phyloP scores from a whole-genome alignment of 1,140 invertebrate species.

The Scaptomyza graminum region DNA sequence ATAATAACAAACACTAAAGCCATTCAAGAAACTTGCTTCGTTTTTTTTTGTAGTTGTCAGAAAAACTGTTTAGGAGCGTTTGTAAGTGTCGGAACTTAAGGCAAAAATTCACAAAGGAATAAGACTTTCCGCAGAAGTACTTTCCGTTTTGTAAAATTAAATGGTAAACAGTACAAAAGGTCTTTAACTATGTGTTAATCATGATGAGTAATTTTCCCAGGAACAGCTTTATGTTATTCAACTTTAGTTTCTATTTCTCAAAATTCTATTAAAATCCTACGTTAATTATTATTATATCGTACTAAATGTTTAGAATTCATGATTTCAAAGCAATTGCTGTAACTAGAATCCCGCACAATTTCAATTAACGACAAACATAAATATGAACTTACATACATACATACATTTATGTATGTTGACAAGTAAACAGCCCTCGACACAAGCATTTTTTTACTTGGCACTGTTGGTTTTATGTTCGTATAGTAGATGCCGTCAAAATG shows the following conservation, averaged over 20 bases:
- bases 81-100: neutral
- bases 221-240: too few relatives aligned
- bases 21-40: neutral
- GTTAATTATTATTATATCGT: too few relatives aligned
- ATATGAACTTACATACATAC: neutral
- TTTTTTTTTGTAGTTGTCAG: neutral
- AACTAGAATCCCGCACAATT: neutral
- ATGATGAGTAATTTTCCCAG: too few relatives aligned
- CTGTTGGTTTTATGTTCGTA: conserved; percentile 18
- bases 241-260: too few relatives aligned
- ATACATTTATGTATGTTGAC: neutral
- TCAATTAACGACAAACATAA: neutral
- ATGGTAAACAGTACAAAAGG: too few relatives aligned
- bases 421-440: conserved; percentile 40
- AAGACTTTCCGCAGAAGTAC: too few relatives aligned
- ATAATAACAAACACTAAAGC: conserved; percentile 1
- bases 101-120: neutral
- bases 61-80: neutral
- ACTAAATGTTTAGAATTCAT: neutral
- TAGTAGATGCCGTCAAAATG: conserved; percentile 47
- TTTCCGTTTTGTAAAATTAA: too few relatives aligned
- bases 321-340: neutral
- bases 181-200: too few relatives aligned
- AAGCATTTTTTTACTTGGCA: neutral
- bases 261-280: too few relatives aligned